A percentile compares a stretch with the other conserved stretches of the same genome.
Conservation (phyloP, 2,888 invertebrate species). For the Entomobrya multifasciata region DNA sequence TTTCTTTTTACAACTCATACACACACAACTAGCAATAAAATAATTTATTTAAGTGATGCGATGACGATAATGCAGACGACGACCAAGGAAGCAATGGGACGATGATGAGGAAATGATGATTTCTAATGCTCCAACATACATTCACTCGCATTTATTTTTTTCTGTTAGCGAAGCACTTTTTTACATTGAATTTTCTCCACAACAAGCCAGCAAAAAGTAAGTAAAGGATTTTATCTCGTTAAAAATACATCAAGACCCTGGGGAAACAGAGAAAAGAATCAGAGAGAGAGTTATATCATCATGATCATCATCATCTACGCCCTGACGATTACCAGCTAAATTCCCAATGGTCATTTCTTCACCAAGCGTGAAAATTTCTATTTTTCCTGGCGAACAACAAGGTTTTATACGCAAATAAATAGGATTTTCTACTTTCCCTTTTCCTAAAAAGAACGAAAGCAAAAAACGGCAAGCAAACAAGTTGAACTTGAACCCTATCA, state of each 20-base stretch:
- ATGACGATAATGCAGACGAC: background rate
- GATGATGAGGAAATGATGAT: slow-evolving; percentile 30
- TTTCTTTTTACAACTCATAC: too few relatives aligned
- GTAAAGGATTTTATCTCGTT: slow-evolving; percentile 57
- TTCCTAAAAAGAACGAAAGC: background rate
- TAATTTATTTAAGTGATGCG: slow-evolving; percentile 47
- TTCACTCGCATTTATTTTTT: background rate
- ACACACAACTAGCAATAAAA: background rate
- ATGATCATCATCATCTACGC: slow-evolving; percentile 25
- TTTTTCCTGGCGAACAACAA: background rate
- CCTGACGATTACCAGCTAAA: background rate
- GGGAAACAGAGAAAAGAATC: slow-evolving; percentile 14
- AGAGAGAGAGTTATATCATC: slow-evolving; percentile 42
- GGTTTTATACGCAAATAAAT: slow-evolving; percentile 29
- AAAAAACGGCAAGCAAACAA: slow-evolving; percentile 9
- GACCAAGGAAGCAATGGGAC: background rate
- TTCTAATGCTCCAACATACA: background rate
- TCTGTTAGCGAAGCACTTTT: background rate
- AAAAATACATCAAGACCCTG: slow-evolving; percentile 56
- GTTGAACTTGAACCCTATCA: slow-evolving; percentile 65
- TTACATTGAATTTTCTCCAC: background rate
- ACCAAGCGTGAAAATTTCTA: background rate
- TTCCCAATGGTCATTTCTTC: slow-evolving; percentile 41
- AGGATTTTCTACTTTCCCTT: slow-evolving; percentile 7
- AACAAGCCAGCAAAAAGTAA: background rate